Evolutionary conservation across 1,140 invertebrate genomes (phyloP), one percentile per base, ranked within the genome.

Genomic region (Heterodera schachtii): DNA sequence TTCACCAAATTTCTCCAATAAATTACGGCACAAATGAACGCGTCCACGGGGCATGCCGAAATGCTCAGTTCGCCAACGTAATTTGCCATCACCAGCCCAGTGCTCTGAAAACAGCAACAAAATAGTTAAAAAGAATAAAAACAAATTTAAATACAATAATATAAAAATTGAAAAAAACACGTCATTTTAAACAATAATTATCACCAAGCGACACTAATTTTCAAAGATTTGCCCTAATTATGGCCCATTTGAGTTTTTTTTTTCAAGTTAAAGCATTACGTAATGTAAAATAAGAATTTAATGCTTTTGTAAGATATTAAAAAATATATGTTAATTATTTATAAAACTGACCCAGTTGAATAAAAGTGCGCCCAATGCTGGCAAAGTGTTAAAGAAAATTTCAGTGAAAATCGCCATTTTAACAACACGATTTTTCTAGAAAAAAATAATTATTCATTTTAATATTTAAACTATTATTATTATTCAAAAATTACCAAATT

Each of bases 291-390:
- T n/a, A n/a, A n/a, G n/a, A n/a, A n/a, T n/a, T n/a, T n/a, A n/a
- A n/a, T n/a, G n/a, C n/a, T n/a, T n/a, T n/a, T n/a, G n/a, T n/a
- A n/a, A n/a, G n/a, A n/a, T n/a, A n/a, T n/a, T n/a, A n/a, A n/a
- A n/a, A n/a, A n/a, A n/a, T n/a, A n/a, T n/a, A n/a, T n/a, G n/a
- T n/a, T n/a, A n/a, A n/a, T n/a, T n/a, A n/a, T n/a, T n/a, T n/a
- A n/a, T n/a, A n/a, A n/a, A n/a, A n/a, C n/a, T n/a, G n/a, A n/a
- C 60, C 31, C 47, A 66, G 46, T 78, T 78, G 47, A 78, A 78
- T 3, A 78, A 46, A 3, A 78, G 31, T 13, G 49, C 44, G 1
- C 16, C 49, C 47, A 64, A 78, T 21, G 60, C 76, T 7, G 76
- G 76, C 13, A 78, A 43, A 3, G 70, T 64, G 46, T 78, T 46